A percentile compares a stretch with the other conserved stretches of the same genome.
Evolutionary conservation across 2,888 invertebrate genomes (phyloP).

Genomic region (Antheraea yamamai): DNA sequence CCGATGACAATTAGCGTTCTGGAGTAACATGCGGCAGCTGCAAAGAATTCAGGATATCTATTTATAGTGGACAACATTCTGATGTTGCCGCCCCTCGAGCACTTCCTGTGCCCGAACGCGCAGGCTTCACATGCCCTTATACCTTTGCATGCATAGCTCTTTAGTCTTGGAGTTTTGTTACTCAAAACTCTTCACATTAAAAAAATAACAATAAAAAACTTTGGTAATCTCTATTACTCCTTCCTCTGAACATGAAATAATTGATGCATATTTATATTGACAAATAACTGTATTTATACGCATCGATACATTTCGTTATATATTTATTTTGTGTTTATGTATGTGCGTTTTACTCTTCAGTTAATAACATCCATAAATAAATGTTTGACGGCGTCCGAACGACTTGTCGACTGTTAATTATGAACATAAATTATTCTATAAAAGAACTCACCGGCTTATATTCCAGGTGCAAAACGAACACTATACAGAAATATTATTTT

Average conservation of each 20-base stretch:
- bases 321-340: conserved; percentile 3
- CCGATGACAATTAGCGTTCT: not conserved
- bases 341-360: not conserved
- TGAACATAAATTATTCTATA: conserved; percentile 12
- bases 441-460: conserved; percentile 25
- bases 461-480: not conserved
- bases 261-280: not conserved
- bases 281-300: not conserved
- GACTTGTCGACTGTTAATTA: not conserved
- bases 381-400: not conserved
- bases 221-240: too few species aligned
- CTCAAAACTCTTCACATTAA: not conserved
- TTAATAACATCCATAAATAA: conserved; percentile 9
- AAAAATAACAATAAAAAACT: not conserved
- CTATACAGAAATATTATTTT: not conserved
- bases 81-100: conserved; percentile 10
- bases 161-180: not conserved
- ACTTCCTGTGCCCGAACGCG: conserved; percentile 1
- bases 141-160: not conserved
- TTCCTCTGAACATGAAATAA: too few species aligned
- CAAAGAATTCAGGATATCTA: conserved; percentile 3
- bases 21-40: not conserved
- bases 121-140: not conserved
- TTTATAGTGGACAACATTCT: conserved; percentile 6
- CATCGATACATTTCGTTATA: not conserved